Evolutionary conservation across 1,140 invertebrate genomes (phyloP).

Genomic region (Danaus plexippus): DNA sequence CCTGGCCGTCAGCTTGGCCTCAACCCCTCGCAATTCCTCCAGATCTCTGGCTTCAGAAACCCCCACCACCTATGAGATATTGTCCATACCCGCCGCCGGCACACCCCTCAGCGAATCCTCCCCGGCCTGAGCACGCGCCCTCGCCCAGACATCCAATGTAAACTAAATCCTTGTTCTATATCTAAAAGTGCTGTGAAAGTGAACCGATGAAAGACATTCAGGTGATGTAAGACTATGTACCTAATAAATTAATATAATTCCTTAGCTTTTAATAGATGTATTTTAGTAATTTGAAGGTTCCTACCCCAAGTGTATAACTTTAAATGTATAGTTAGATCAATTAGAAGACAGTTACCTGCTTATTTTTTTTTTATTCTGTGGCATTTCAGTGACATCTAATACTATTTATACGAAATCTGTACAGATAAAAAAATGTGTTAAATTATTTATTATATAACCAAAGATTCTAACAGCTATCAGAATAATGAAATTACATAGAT

Average conservation of each 20-base stretch:
- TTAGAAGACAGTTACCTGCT: conserved; percentile 51
- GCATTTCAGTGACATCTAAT: conserved; percentile 1
- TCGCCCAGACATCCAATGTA: conserved; percentile 54
- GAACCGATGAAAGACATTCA: conserved; percentile 10
- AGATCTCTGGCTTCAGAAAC: conserved; percentile 64
- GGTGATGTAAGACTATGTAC: conserved; percentile 26
- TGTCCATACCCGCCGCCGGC: conserved; percentile 62
- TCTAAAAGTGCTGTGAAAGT: conserved; percentile 28
- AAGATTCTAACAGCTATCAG: too few relatives aligned
- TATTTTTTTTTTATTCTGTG: conserved; percentile 16
- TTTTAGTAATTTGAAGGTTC: conserved; percentile 55
- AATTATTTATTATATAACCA: too few relatives aligned
- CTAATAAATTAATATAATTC: conserved; percentile 26
- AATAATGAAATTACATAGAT: too few relatives aligned
- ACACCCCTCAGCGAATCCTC: conserved; percentile 38
- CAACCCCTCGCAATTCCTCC: conserved; percentile 53
- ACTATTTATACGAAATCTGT: too few relatives aligned
- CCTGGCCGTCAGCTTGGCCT: conserved; percentile 56
- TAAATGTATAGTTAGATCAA: conserved; percentile 48
- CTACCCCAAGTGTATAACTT: conserved; percentile 53
- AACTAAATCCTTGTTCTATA: conserved; percentile 18
- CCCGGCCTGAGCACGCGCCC: conserved; percentile 40
- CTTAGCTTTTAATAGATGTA: conserved; percentile 21
- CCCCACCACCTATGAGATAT: conserved; percentile 56
- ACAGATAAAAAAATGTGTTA: too few relatives aligned